These are phyloP conservation scores for Oopsacas minuta DNA, from an alignment of 37 sponge, comb jelly and placozoan genomes.

Conservation along the genomic window DNA sequence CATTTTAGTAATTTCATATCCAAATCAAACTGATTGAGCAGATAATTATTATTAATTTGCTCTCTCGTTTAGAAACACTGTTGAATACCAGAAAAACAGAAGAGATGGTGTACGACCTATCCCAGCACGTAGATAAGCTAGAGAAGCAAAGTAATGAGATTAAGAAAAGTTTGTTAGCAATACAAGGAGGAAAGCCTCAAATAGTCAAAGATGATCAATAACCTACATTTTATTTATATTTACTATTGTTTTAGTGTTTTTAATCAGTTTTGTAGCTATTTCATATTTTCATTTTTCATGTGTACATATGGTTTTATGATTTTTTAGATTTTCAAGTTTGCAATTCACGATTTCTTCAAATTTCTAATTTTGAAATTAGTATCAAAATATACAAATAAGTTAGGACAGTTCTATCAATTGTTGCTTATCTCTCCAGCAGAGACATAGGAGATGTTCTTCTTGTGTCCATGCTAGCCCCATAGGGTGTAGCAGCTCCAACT, in stretches of 20 bases:
- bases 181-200: neutral
- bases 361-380: no score
- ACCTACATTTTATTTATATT: neutral
- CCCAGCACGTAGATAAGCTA: neutral
- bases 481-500: neutral
- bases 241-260: neutral
- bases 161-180: neutral
- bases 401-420: neutral
- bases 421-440: neutral
- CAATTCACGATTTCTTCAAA: no score
- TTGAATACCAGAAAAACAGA: conserved; percentile 16
- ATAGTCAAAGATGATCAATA: neutral
- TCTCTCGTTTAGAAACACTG: neutral
- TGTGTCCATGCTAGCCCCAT: neutral
- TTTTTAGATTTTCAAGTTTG: neutral
- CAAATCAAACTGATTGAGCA: no score
- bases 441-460: neutral
- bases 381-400: no score
- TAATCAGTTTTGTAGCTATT: neutral
- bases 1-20: no score
- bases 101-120: conserved; percentile 18
- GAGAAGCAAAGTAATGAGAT: neutral
- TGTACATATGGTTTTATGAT: neutral
- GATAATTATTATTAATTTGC: no score
- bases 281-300: neutral